These are phyloP conservation scores for Oegoconia quadripuncta DNA, from an alignment of 2,888 invertebrate species.

Conservation along the genomic window DNA sequence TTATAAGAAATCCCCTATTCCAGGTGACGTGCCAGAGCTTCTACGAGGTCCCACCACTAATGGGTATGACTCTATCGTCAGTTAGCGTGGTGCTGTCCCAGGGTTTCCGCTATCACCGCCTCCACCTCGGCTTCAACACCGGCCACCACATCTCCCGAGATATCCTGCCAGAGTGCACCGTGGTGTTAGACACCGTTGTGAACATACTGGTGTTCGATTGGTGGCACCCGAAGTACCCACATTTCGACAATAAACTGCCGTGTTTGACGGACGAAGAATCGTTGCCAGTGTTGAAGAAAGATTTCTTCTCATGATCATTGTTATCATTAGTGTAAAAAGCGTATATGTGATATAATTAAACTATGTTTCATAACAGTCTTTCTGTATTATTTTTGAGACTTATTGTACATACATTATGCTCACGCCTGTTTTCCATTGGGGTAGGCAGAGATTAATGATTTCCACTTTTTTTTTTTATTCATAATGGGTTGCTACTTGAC, in stretches of 20 bases:
- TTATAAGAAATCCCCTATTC: constrained; percentile 23
- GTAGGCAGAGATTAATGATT: no score
- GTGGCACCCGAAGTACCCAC: constrained; percentile 79
- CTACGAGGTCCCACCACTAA: constrained; percentile 76
- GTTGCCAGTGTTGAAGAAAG: constrained; percentile 43
- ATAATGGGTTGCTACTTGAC: no score
- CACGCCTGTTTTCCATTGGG: no score
- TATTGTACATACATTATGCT: no score
- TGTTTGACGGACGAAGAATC: constrained; percentile 43
- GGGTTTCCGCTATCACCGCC: constrained; percentile 71
- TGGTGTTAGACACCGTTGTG: constrained; percentile 52
- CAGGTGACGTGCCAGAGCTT: constrained; percentile 79
- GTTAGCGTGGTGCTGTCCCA: constrained; percentile 75
- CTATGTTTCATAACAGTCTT: constrained; percentile 9
- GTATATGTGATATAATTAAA: constrained; percentile 22
- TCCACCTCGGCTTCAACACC: constrained; percentile 74
- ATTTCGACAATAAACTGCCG: constrained; percentile 46
- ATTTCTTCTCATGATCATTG: constrained; percentile 36
- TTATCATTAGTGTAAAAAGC: constrained; percentile 11
- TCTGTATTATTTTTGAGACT: not conserved
- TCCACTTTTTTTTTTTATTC: no score
- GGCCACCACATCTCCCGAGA: constrained; percentile 42
- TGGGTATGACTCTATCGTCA: constrained; percentile 79
- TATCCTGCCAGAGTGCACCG: constrained; percentile 47
- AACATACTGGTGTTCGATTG: constrained; percentile 48